phyloP scores from a whole-genome alignment of 1,140 invertebrate species.

The Scaptomyza hsui region DNA sequence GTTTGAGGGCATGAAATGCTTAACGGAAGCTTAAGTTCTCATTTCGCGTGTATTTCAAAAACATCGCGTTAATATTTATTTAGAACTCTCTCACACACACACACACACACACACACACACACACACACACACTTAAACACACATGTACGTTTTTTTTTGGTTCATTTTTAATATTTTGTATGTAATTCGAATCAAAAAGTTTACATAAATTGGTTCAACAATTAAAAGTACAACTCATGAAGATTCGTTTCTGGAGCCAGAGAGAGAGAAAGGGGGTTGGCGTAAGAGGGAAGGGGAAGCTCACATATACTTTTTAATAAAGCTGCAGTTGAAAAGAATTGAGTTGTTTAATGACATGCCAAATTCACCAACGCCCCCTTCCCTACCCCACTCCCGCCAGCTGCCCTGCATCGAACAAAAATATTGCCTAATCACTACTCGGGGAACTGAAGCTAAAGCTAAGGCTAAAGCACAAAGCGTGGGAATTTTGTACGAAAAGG shows the following conservation, averaged over 20 bases:
- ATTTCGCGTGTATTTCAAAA: constrained; percentile 39
- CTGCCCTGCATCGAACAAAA: constrained; percentile 14
- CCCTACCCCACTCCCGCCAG: too few species aligned
- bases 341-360: constrained; percentile 76
- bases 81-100: constrained; percentile 48
- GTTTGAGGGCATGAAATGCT: neutral
- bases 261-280: neutral
- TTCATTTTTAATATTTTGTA: constrained; percentile 66
- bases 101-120: neutral
- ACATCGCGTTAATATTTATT: constrained; percentile 68
- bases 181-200: constrained; percentile 75
- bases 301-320: constrained; percentile 12
- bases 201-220: constrained; percentile 78
- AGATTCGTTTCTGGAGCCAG: too few species aligned
- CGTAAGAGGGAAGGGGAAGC: neutral
- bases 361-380: constrained; percentile 26
- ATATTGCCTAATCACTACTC: constrained; percentile 78
- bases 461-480: neutral
- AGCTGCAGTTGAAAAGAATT: constrained; percentile 35
- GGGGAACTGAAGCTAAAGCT: constrained; percentile 34
- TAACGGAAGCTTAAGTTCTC: constrained; percentile 26
- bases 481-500: constrained; percentile 26
- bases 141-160: constrained; percentile 5
- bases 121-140: neutral
- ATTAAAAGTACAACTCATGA: constrained; percentile 47